Evolutionary conservation across 2,113 vertebrate species (phyloP), one percentile per base, ranked within the genome.

Genomic region (Chamaea fasciata): DNA sequence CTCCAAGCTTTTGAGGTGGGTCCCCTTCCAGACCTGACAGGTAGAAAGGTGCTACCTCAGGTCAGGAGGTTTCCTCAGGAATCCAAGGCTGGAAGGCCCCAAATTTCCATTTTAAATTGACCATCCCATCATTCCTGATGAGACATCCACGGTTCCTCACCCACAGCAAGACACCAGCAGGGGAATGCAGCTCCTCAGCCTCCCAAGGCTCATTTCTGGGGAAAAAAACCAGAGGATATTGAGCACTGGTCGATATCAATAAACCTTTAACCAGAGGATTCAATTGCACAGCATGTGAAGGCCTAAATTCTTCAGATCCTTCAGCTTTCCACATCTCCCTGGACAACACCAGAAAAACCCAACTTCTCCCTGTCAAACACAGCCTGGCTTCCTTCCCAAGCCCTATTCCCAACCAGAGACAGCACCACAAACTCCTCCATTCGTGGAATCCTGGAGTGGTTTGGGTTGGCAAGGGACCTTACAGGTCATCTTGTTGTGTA

Each of bases 251-350:
- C 62, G 24, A 46, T 63, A 31, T 21, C 12, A 73, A 13, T 26
- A 47, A 92, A 55, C 7, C 13, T 44, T 35, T 27, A 85, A 26
- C 7, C 27, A 73, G 41, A 37, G 10, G 31, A 46, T 27, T 73
- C 31, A 76, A 73, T 21, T 1, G 2, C 24, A 47, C 7, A 13
- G 20, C 15, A 35, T 23, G 21, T 21, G 69, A 74, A 77, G 17
- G 9, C 6, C 20, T 27, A 2, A 0, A 0, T 21, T 65, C 10
- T 21, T 8, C 39, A 89, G 15, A 57, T 10, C 6, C 7, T 79
- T 81, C 21, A n/a, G 14, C 10, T 88, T 39, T 50, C 50, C 69
- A 9, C 18, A 71, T 4, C n/a, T 71, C 24, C 67, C 49, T 19
- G 11, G 19, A 13, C 5, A n/a, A 30, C n/a, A 73, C 4, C 57